Evolutionary conservation across 1,140 invertebrate genomes (phyloP).

Genomic region (Scaptomyza graminum): DNA sequence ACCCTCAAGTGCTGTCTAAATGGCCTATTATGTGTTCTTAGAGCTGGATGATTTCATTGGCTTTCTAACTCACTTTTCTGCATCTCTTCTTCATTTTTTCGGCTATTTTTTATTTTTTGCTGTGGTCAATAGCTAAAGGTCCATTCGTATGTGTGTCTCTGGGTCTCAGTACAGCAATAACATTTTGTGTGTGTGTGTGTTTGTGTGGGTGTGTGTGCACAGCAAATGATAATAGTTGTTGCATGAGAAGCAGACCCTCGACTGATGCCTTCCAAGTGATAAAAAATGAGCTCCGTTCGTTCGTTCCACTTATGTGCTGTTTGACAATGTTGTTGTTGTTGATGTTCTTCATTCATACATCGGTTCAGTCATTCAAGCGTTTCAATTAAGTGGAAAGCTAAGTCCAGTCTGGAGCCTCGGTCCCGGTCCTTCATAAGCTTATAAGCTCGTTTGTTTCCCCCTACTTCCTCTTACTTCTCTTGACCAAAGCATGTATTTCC

Average conservation of each 20-base stretch:
- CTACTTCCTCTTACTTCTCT: background rate
- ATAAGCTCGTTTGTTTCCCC: slow-evolving; percentile 60
- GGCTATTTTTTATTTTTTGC: background rate
- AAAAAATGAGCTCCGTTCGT: slow-evolving; percentile 41
- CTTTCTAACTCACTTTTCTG: slow-evolving; percentile 54
- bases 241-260: slow-evolving; percentile 11
- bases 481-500: slow-evolving; percentile 45
- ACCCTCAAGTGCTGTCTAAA: slow-evolving; percentile 70
- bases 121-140: slow-evolving; percentile 30
- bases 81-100: slow-evolving; percentile 8
- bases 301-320: slow-evolving; percentile 33
- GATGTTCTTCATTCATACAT: slow-evolving; percentile 58
- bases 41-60: slow-evolving; percentile 64
- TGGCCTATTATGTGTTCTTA: slow-evolving; percentile 69
- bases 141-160: slow-evolving; percentile 34
- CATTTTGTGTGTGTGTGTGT: background rate
- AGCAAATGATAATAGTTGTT: slow-evolving; percentile 69
- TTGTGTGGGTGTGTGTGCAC: slow-evolving; percentile 20
- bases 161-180: slow-evolving; percentile 34
- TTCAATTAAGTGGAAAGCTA: slow-evolving; percentile 71
- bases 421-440: slow-evolving; percentile 52
- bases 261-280: slow-evolving; percentile 47
- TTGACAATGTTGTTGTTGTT: slow-evolving; percentile 27
- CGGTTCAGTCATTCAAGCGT: slow-evolving; percentile 63
- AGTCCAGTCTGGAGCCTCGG: slow-evolving; percentile 17